A percentile compares a stretch with the other conserved stretches of the same genome.
Conservation (phyloP, 2,113 vertebrate species). For the Spheniscus mendiculus region DNA sequence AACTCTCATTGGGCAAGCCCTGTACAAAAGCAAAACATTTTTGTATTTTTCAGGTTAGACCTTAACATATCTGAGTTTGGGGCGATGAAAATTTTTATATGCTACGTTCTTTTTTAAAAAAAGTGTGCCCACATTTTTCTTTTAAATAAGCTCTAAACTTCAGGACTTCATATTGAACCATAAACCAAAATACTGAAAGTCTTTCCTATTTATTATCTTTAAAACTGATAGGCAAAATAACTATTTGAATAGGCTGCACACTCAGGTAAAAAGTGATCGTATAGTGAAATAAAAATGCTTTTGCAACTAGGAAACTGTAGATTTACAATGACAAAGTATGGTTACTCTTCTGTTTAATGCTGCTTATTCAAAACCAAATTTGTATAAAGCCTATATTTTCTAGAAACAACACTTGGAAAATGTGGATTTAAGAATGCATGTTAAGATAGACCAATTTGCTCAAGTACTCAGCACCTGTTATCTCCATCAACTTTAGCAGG, state of each 20-base stretch:
- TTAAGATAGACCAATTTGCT: background rate
- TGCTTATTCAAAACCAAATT: background rate
- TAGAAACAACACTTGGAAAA: background rate
- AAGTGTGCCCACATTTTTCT: background rate
- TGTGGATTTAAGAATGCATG: background rate
- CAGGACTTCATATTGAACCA: background rate
- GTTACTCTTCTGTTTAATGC: background rate
- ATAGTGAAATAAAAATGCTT: background rate
- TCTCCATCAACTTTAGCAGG: background rate
- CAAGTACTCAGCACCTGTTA: background rate
- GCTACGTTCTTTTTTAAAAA: background rate
- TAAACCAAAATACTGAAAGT: background rate
- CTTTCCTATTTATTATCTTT: background rate
- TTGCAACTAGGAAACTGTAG: background rate
- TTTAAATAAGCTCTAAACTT: background rate
- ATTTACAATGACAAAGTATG: background rate
- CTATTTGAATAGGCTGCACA: background rate
- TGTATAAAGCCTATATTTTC: background rate
- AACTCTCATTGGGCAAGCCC: conserved; percentile 97
- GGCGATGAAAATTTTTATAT: background rate
- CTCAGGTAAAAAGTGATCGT: background rate
- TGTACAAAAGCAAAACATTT: conserved; percentile 50
- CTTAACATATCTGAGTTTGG: background rate
- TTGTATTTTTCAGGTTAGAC: background rate
- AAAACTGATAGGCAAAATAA: background rate